Evolutionary conservation across 2,797 vertebrate genomes (phyloP).

Genomic region (Coregonus ussuriensis): DNA sequence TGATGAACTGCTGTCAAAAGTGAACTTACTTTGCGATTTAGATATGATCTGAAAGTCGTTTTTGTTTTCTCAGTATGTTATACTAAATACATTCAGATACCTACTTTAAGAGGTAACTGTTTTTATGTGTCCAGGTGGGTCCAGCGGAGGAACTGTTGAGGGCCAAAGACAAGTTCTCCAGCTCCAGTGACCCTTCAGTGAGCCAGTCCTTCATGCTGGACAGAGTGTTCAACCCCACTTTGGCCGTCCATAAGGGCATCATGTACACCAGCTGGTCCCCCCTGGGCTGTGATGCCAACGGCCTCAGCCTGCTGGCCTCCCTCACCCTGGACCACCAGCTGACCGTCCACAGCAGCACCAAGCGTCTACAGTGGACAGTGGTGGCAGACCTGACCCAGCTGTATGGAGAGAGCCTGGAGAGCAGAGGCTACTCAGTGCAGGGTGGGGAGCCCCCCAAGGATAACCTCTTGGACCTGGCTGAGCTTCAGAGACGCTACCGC

Average conservation of each 20-base stretch:
- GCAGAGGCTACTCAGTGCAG: constrained; percentile 76
- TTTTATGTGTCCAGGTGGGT: constrained; percentile 79
- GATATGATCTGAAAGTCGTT: background rate
- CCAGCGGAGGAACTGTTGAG: constrained; percentile 79
- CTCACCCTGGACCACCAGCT: constrained; percentile 89
- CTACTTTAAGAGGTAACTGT: background rate
- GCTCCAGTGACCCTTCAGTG: constrained; percentile 76
- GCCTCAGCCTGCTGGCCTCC: constrained; percentile 88
- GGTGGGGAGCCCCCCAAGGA: constrained; percentile 62
- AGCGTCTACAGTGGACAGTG: constrained; percentile 84
- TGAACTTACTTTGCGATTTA: background rate
- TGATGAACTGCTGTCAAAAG: background rate
- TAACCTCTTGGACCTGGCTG: constrained; percentile 75
- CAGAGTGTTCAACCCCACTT: constrained; percentile 82
- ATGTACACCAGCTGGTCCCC: constrained; percentile 95
- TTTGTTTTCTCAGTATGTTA: background rate
- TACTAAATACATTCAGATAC: too few relatives aligned
- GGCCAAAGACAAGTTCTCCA: constrained; percentile 79
- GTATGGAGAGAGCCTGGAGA: constrained; percentile 82
- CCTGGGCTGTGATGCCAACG: constrained; percentile 82
- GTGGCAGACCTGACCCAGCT: constrained; percentile 84
- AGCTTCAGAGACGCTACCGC: constrained; percentile 84
- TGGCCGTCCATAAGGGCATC: constrained; percentile 80
- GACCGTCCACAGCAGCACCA: constrained; percentile 84
- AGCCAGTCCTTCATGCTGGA: constrained; percentile 86